Evolutionary conservation across 2,797 vertebrate species (phyloP).

Genomic region (Toxotes lorentzi): DNA sequence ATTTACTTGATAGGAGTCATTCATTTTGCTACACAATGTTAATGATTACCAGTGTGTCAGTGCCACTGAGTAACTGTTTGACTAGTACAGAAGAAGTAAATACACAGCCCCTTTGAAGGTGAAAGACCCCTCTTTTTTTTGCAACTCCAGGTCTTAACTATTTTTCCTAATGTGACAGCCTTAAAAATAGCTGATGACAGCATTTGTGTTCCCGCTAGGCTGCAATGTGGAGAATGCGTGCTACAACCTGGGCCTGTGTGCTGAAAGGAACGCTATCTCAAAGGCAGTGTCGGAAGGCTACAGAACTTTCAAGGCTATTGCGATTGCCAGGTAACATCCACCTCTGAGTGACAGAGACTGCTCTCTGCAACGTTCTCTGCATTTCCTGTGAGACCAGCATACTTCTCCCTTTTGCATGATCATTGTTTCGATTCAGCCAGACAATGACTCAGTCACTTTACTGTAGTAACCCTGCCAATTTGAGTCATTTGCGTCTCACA

Average conservation of each 20-base stretch:
- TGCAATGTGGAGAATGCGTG: conserved; percentile 95
- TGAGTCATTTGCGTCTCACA: not conserved
- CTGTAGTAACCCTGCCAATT: not conserved
- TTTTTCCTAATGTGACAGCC: not conserved
- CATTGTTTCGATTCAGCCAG: not conserved
- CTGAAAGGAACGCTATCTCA: conserved; percentile 89
- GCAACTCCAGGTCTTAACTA: not conserved
- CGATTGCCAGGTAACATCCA: conserved; percentile 87
- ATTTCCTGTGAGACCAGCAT: not conserved
- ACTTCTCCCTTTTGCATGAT: not conserved
- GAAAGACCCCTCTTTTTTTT: not conserved
- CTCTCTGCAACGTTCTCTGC: not conserved
- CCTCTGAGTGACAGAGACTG: not conserved
- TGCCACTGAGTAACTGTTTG: conserved; percentile 36
- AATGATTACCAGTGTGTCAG: conserved; percentile 40
- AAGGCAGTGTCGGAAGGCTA: conserved; percentile 92
- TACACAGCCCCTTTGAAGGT: not conserved
- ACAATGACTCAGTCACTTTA: conserved; percentile 8
- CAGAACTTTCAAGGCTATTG: conserved; percentile 90
- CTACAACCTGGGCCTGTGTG: conserved; percentile 89
- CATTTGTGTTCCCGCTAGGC: conserved; percentile 80
- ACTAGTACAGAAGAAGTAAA: conserved; percentile 29
- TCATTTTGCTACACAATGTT: conserved; percentile 7
- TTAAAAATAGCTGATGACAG: rapidly evolving
- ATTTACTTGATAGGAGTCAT: not conserved